A percentile compares a stretch with the other conserved stretches of the same genome.
These are phyloP conservation scores for Chiloscyllium plagiosum DNA, from an alignment of 2,113 vertebrate species.

Conservation along the genomic window DNA sequence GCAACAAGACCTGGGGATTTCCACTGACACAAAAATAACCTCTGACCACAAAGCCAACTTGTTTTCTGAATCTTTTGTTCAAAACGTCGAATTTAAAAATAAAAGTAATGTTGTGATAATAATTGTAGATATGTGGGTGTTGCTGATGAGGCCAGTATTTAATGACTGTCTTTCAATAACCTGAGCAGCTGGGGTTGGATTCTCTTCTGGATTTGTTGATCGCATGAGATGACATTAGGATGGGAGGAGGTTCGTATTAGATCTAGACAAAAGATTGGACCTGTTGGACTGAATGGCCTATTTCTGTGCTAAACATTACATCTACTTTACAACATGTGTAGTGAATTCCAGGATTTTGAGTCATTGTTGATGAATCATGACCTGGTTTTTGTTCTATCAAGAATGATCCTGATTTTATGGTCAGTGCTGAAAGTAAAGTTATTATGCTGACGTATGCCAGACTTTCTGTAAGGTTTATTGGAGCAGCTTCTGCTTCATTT, in stretches of 20 bases:
- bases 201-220: no score
- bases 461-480: neutral
- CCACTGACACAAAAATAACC: neutral
- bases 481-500: neutral
- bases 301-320: neutral
- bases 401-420: neutral
- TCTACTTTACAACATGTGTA: neutral
- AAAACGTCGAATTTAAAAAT: neutral
- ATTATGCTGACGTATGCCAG: neutral
- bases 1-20: neutral
- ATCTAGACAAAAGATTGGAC: neutral
- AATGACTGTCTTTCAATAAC: neutral
- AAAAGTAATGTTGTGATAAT: neutral
- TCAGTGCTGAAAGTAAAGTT: neutral
- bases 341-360: neutral
- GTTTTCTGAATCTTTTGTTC: neutral
- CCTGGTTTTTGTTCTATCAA: neutral
- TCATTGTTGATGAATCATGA: neutral
- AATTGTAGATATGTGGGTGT: neutral
- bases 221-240: neutral
- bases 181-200: neutral
- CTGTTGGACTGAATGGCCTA: neutral
- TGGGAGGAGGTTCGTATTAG: neutral
- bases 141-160: neutral
- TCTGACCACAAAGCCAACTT: neutral